Conservation (phyloP, 1,140 invertebrate species). For the Lordiphosa collinella region DNA sequence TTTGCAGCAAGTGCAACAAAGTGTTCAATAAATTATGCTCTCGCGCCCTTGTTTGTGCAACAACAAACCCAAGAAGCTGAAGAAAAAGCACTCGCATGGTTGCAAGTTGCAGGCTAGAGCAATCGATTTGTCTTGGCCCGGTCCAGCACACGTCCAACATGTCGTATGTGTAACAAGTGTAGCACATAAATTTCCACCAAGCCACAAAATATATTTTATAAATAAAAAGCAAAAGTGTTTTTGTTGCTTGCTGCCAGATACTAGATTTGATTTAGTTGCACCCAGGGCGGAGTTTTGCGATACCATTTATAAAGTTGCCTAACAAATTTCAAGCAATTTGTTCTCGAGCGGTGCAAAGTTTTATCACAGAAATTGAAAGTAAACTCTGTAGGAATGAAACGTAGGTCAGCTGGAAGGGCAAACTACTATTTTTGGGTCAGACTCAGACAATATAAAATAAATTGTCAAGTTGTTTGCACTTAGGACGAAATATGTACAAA, state of each 20-base stretch:
- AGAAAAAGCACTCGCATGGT: conserved; percentile 14
- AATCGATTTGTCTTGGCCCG: conserved; percentile 64
- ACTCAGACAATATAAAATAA: not conserved
- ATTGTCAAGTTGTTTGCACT: not conserved
- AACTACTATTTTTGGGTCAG: not conserved
- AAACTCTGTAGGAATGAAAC: not conserved
- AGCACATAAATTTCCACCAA: conserved; percentile 60
- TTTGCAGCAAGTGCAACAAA: conserved; percentile 35
- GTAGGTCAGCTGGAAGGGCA: not conserved
- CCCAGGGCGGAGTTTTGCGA: not conserved
- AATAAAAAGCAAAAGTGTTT: conserved; percentile 4
- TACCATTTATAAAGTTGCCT: conserved; percentile 11
- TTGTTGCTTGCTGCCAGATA: conserved; percentile 2
- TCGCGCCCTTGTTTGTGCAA: conserved; percentile 31
- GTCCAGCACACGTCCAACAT: conserved; percentile 42
- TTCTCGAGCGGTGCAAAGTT: conserved; percentile 2
- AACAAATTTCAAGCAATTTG: conserved; percentile 12
- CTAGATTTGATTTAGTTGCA: conserved; percentile 10
- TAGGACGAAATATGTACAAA: not conserved
- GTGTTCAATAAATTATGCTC: conserved; percentile 57
- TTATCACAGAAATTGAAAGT: conserved; percentile 12
- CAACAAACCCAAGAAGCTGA: conserved; percentile 1
- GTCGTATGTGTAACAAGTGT: conserved; percentile 69
- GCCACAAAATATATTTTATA: conserved; percentile 11
- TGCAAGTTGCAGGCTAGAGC: conserved; percentile 23